Evolutionary conservation across 2,113 vertebrate species (phyloP), one percentile per base, ranked within the genome.

Genomic region (Ctenomys sociabilis): DNA sequence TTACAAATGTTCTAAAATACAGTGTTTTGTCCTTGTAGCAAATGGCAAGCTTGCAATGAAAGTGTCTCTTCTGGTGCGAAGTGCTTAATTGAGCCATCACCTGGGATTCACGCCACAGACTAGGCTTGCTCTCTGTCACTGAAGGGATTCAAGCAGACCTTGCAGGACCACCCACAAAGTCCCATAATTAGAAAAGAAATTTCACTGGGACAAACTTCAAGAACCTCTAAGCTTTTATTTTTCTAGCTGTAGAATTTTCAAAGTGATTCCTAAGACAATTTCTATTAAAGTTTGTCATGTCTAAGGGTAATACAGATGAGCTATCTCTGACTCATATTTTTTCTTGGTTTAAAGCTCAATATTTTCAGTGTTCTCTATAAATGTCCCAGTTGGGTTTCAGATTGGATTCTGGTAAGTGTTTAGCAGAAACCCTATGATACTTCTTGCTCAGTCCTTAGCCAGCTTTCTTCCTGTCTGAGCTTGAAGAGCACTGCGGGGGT

Each of bases 211-310:
- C 16, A 95, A 70, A 91, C 45, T 91, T 90, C 21, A 86, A 37
- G 26, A 77, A 19, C 7, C 49, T 92, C 5, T 90, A 54, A 83
- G 45, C 54, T 54, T 45, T 68, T n/a, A 13, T 28, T 37, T 57
- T 66, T 52, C 35, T 86, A 88, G 45, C 54, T 95, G 77, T 63
- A 95, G 0, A 92, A 84, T 96, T 85, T 96, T 98, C 93, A 97
- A 98, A 97, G 70, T 94, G 87, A 96, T 96, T 96, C 87, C 90
- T n/a, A 85, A 85, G 49, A 85, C 66, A 61, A 92, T 82, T 92
- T 91, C n/a, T 90, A 78, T 94, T 91, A 97, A 94, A 95, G 13
- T 59, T 85, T 24, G 70, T 87, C 91, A n/a, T 81, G 45, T 28
- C 21, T 54, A 83, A 87, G 59, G 78, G 72, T 87, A 52, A 64